Evolutionary conservation across 2,797 vertebrate species (phyloP).

Genomic region (Enteromius trimaculatus): DNA sequence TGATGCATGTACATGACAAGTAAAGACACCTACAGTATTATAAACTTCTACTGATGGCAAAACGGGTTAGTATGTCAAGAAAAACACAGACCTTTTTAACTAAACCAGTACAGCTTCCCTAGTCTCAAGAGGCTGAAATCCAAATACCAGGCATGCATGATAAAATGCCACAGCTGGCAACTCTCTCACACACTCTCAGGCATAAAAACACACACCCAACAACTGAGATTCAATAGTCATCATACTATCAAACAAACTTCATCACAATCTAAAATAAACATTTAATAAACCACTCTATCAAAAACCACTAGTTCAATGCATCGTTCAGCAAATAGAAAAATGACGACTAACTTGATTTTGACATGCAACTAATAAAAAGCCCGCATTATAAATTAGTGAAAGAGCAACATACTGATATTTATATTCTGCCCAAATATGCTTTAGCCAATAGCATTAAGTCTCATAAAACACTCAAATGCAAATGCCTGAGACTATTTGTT

Average conservation of each 20-base stretch:
- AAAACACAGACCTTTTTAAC: conserved; percentile 18
- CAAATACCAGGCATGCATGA: conserved; percentile 76
- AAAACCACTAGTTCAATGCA: neutral
- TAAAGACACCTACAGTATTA: neutral
- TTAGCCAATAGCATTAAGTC: neutral
- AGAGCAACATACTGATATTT: neutral
- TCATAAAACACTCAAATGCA: conserved; percentile 7
- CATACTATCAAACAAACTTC: neutral
- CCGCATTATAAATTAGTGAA: neutral
- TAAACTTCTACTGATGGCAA: neutral
- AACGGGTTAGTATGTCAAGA: neutral
- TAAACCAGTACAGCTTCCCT: conserved; percentile 55
- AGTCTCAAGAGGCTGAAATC: conserved; percentile 73
- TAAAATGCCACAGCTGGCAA: conserved; percentile 75
- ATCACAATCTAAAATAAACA: neutral
- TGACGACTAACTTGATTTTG: neutral
- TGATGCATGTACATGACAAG: neutral
- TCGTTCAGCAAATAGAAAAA: neutral
- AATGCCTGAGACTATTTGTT: neutral
- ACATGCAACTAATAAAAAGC: neutral
- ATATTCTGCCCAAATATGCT: neutral
- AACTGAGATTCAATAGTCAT: conserved; percentile 9
- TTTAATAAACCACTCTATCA: neutral
- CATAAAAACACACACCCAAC: conserved; percentile 17
- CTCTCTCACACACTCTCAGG: conserved; percentile 34